Evolutionary conservation across 2,113 vertebrate genomes (phyloP), one percentile per base, ranked within the genome.

Genomic region (Muscicapa adusta): DNA sequence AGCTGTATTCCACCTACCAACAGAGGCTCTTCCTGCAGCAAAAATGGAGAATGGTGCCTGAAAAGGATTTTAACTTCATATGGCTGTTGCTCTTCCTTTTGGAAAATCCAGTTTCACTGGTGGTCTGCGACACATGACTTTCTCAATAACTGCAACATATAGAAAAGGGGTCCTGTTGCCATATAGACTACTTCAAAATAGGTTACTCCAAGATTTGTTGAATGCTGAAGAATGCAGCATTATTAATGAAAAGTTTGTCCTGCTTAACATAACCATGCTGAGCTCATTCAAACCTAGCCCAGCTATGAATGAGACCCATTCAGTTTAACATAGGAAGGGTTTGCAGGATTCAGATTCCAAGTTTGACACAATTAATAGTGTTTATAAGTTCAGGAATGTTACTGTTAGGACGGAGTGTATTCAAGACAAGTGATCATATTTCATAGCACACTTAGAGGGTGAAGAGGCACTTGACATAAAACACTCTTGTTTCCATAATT

Each of bases 381-480:
- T 96, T 96, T 96, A 92, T 95, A 96, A 94, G 53, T 93, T 96
- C 85, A 96, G 90, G 92, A 96, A 90, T 95, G 94, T 93, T 93
- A 61, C 88, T 94, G 65, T 86, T 95, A 93, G 65, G 82, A 96
- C 0, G 0, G 88, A 94, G 68, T 2, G 2, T 81, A 88, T 96
- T 95, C 83, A 92, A 90, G 90, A 95, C 56, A 90, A 96, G 90
- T 82, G 94, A 96, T 97, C 93, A 22, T 90, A 81, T 96, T 97
- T 96, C 96, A 93, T 40, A 96, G 88, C 80, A 92, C 90, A 95
- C 93, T 96, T 96, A 95, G n/a, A 93, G 72, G 94, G 93, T 97
- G 95, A 97, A 97, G 95, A 97, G 96, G 95, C 83, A 95, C 96
- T 96, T 97, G 94, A 97, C 96, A 96, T 92, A 91, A 92, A 85